Conservation (phyloP, 2,888 invertebrate genomes). For the Ptilodon capucinus region DNA sequence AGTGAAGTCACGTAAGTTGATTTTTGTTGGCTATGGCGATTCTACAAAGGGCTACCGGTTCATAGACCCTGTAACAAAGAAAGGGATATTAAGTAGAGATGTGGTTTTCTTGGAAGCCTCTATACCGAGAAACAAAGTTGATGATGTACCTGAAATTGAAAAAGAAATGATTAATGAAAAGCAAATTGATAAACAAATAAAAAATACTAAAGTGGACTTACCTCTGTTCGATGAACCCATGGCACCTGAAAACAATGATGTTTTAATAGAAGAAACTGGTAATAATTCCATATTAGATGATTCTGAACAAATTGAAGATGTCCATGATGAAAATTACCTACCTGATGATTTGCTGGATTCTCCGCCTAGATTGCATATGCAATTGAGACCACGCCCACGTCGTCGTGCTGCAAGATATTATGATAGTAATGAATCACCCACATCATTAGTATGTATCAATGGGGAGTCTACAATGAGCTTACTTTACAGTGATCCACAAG, state of each 20-base stretch:
- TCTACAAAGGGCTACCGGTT: neutral
- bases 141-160: neutral
- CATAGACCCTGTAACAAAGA: neutral
- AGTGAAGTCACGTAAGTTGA: neutral
- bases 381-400: neutral
- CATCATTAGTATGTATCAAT: neutral
- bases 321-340: too few species aligned
- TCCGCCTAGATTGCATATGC: too few species aligned
- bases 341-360: too few species aligned
- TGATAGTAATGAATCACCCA: neutral
- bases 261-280: too few species aligned
- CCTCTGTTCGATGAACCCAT: too few species aligned
- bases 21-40: neutral
- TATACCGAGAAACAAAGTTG: neutral
- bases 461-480: neutral
- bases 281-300: too few species aligned
- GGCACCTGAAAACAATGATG: too few species aligned
- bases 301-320: too few species aligned
- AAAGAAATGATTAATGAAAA: neutral
- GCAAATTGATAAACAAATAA: neutral
- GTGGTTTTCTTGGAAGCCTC: conserved; percentile 2
- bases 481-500: neutral
- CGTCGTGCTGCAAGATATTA: neutral
- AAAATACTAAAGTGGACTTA: too few species aligned
- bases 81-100: conserved; percentile 1